A percentile compares a stretch with the other conserved stretches of the same genome.
Evolutionary conservation across 2,888 invertebrate species (phyloP).

Genomic region (Drosophila demipolita): DNA sequence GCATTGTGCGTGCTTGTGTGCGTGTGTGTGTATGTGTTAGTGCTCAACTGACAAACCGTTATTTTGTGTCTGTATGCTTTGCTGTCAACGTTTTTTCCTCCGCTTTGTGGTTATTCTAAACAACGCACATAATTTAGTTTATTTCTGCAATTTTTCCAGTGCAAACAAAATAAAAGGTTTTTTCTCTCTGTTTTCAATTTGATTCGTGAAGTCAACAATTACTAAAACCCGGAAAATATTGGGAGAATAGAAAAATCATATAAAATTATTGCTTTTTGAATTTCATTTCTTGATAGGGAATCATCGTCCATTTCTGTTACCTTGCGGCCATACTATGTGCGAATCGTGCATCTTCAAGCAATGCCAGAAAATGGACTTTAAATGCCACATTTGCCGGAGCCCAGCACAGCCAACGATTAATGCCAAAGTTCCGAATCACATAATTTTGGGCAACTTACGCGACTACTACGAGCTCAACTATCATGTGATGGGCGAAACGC

Average conservation of each 20-base stretch:
- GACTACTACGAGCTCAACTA: constrained; percentile 77
- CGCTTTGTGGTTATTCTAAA: background rate
- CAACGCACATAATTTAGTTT: background rate
- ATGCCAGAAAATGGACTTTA: constrained; percentile 51
- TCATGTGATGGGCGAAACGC: constrained; percentile 72
- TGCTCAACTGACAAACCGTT: constrained; percentile 29
- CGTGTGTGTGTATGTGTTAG: background rate
- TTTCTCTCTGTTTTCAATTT: background rate
- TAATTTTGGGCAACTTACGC: constrained; percentile 8
- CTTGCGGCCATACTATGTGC: constrained; percentile 90
- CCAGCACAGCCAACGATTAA: constrained; percentile 53
- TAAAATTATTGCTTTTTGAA: background rate
- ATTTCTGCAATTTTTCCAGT: background rate
- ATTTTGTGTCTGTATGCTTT: constrained; percentile 13
- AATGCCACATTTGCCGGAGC: constrained; percentile 66
- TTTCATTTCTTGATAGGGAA: constrained; percentile 27
- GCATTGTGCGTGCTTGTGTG: no score
- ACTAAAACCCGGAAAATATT: background rate
- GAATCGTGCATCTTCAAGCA: constrained; percentile 86
- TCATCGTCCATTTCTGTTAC: constrained; percentile 87
- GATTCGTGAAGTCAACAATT: background rate
- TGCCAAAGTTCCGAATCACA: constrained; percentile 22
- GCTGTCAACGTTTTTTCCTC: background rate
- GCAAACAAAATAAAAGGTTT: background rate
- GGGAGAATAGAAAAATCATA: background rate